These are phyloP conservation scores for Narcine bancroftii DNA, from an alignment of 2,113 vertebrate species.

Conservation along the genomic window DNA sequence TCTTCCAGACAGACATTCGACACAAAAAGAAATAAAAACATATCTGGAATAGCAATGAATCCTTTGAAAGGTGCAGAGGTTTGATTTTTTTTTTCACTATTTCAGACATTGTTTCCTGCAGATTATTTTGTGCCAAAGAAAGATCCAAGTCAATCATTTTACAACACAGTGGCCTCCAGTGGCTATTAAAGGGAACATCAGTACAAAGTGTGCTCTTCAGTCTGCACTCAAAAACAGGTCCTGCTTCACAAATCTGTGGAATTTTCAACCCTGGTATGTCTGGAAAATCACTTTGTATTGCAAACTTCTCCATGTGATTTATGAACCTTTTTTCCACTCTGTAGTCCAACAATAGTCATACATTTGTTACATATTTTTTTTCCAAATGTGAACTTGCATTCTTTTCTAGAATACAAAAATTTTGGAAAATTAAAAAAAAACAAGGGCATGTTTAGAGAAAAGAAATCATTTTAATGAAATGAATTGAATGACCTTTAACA, in stretches of 20 bases:
- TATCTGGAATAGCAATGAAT: background rate
- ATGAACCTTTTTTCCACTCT: slow-evolving; percentile 14
- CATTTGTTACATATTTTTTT: background rate
- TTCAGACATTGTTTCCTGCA: background rate
- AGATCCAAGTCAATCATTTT: background rate
- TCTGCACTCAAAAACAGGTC: slow-evolving; percentile 2
- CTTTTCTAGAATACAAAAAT: background rate
- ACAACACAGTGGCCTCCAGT: slow-evolving; percentile 1
- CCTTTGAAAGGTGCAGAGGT: background rate
- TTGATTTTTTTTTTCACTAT: background rate
- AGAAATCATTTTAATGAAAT: background rate
- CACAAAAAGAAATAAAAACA: slow-evolving; percentile 1
- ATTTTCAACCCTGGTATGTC: slow-evolving; percentile 25
- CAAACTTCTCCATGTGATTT: slow-evolving; percentile 18
- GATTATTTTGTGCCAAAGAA: background rate
- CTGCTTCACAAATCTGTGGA: slow-evolving; percentile 6
- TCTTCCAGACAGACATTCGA: background rate
- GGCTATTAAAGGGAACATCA: background rate
- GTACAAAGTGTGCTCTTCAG: background rate
- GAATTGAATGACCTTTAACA: background rate
- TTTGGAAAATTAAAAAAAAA: background rate
- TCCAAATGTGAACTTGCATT: background rate
- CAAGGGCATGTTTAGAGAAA: background rate
- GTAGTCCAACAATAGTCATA: slow-evolving; percentile 12
- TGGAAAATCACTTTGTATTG: slow-evolving; percentile 36